phyloP scores from a whole-genome alignment of 1,140 invertebrate genomes.

The Drosophila nigromelanica region DNA sequence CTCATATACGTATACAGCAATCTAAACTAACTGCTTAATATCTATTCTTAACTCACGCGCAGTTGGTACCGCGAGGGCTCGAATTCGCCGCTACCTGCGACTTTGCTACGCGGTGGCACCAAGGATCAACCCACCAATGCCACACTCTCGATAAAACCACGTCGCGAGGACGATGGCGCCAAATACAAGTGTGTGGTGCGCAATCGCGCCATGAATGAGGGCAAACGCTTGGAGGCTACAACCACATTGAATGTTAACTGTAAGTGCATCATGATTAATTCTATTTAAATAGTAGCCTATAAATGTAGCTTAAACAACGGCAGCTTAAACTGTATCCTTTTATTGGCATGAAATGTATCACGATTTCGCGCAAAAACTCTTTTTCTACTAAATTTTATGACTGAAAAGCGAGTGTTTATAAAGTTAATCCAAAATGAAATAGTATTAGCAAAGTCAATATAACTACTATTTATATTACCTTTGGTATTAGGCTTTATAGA shows the following conservation, averaged over 20 bases:
- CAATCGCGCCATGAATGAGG: slow-evolving; percentile 93
- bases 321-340: neutral
- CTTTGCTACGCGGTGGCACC: slow-evolving; percentile 87
- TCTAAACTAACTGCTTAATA: too few species aligned
- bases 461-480: too few species aligned
- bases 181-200: slow-evolving; percentile 93
- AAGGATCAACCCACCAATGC: slow-evolving; percentile 89
- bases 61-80: slow-evolving; percentile 90
- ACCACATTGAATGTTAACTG: slow-evolving; percentile 94
- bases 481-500: neutral
- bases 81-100: slow-evolving; percentile 88
- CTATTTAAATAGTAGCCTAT: neutral
- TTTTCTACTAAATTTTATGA: too few species aligned
- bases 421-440: too few species aligned
- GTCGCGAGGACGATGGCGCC: slow-evolving; percentile 92
- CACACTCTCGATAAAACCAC: slow-evolving; percentile 89
- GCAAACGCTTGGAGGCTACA: slow-evolving; percentile 90
- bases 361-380: too few species aligned
- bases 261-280: slow-evolving; percentile 86
- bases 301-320: neutral
- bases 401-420: too few species aligned
- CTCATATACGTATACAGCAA: neutral
- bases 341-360: too few species aligned
- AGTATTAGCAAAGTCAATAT: too few species aligned
- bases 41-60: slow-evolving; percentile 7